Evolutionary conservation across 2,888 invertebrate species (phyloP), one percentile per base, ranked within the genome.

Genomic region (Cabera pusaria): DNA sequence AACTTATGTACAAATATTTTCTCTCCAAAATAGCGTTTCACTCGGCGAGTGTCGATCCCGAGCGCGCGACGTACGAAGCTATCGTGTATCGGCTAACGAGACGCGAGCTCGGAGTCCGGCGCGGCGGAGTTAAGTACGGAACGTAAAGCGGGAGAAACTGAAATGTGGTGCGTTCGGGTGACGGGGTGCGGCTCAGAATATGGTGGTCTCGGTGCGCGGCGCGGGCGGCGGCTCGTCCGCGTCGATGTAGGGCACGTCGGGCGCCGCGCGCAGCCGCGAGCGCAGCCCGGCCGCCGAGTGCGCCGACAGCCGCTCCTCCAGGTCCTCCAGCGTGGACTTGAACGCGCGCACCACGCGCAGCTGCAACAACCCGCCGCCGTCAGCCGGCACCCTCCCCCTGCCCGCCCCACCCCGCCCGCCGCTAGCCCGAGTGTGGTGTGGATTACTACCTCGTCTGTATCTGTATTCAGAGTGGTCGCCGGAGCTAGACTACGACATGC

Each of bases 291-390:
- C 96, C 90, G 97, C 94, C 92, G 97, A 97, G 94, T 98, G 98
- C 90, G 98, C 95, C 88, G 98, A 98, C 89, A 98, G 97, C 75
- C 98, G 95, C 91, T 99, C 99, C 92, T 97, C 98, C 92, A 99
- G 92, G 92, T 99, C 99, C 94, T 99, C 99, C 93, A 99, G 93
- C 82, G 96, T 98, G 78, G 98, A 98, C 93, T 96, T 98, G 96
- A 99, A 99, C 87, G 99, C 99, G 92, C 98, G 97, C 92, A 99
- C 98, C 91, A 99, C 99, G 91, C 99, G 97, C 92, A 99, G 95
- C 99, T 99, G 98, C 93, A 96, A 96, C 93, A 91, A 53, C 35
- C 48, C 28, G 45, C 52, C 32, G 40, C 47, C 41, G 26, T 44
- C 24, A 16, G 27, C 10, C 44, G 24, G 36, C 33, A 42, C 26